Evolutionary conservation across 2,113 vertebrate species (phyloP), one percentile per base, ranked within the genome.

Genomic region (Arizona elegans): DNA sequence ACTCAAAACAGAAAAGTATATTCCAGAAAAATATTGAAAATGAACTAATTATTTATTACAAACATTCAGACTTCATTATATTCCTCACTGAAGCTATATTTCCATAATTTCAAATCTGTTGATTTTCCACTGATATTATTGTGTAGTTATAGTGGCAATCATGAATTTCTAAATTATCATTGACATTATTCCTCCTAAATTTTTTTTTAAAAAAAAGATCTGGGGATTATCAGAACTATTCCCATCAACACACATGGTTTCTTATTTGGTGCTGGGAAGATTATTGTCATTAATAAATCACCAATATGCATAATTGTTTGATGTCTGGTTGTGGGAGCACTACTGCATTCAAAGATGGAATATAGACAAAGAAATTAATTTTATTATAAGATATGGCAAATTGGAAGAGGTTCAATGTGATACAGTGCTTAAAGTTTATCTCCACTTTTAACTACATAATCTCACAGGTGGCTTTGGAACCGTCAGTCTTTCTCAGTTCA

Each of bases 21-120:
- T 91, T 97, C 93, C 23, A 92, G 92, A 54, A 95, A 91, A 95
- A 95, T 87, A 92, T 87, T 96, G 54, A 62, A 92, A 94, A 93
- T 43, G 1, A 92, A 87, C 94, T 88, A 96, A 91, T 93, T 91
- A 96, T 96, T 96, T 96, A 96, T 89, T 58, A 90, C 86, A 90
- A 87, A 93, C 91, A 92, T 56, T 85, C 10, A 85, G 53, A 89
- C 2, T 21, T 91, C 5, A n/a, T 21, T 53, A 54, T 91, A 23
- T 23, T 23, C 9, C 17, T 75, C 86, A 93, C 21, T 62, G 23
- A 87, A 94, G 6, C 11, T 0, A 47, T 52, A 58, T 8, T 1
- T 88, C 12, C 24, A 9, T 6, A 53, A 8, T 12, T 93, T 95
- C 90, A 53, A 86, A 94, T 52, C 81, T 11, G 7, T n/a, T 90